Evolutionary conservation across 2,113 vertebrate species (phyloP).

Genomic region (Nyctibius bracteatus): DNA sequence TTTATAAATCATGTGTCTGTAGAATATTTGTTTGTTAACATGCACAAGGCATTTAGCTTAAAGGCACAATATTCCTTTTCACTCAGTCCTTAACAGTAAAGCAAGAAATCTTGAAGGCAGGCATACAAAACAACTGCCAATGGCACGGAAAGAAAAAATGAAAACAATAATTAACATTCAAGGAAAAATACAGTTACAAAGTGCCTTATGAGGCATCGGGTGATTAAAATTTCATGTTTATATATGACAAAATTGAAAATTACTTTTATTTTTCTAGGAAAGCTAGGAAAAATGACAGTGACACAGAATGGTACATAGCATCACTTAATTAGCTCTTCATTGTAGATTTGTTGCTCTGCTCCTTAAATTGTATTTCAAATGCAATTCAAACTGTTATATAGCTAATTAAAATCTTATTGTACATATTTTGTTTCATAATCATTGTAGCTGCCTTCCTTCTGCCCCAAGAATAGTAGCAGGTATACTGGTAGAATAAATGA

Average conservation of each 20-base stretch:
- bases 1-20: background rate
- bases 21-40: background rate
- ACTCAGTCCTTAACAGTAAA: background rate
- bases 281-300: background rate
- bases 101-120: background rate
- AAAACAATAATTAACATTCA: background rate
- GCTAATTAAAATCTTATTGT: background rate
- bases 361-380: background rate
- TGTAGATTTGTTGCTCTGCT: background rate
- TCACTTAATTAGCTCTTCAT: background rate
- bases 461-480: background rate
- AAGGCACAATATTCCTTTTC: background rate
- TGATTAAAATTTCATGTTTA: background rate
- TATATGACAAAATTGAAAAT: background rate
- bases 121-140: background rate
- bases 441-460: background rate
- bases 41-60: background rate
- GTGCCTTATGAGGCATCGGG: background rate
- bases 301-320: background rate
- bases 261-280: background rate
- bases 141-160: background rate
- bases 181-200: background rate
- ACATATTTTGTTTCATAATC: background rate
- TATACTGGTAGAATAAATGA: background rate
- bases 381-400: background rate